A percentile compares a stretch with the other conserved stretches of the same genome.
phyloP scores from a whole-genome alignment of 2,113 vertebrate species.

The Amazona vittata region DNA sequence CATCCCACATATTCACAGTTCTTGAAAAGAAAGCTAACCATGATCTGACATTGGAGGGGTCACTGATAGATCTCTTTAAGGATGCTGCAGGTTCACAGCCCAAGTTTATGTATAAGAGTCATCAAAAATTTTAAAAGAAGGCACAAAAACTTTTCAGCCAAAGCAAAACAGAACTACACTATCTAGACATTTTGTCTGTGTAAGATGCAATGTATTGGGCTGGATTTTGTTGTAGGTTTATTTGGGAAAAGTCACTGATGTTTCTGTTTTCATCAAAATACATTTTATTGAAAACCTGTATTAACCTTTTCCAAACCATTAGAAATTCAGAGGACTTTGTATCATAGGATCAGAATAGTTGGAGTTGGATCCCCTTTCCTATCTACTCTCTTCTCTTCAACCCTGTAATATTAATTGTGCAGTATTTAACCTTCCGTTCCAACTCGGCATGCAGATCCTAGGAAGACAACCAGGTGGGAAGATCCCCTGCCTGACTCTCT shows the following conservation, averaged over 20 bases:
- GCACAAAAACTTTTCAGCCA: not conserved
- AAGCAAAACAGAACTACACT: not conserved
- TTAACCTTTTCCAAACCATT: not conserved
- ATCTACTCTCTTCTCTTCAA: not conserved
- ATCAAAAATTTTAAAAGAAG: not conserved
- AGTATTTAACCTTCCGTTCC: too few species aligned
- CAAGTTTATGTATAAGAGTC: fast-evolving
- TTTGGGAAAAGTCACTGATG: not conserved
- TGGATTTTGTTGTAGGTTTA: not conserved
- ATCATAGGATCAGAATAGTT: not conserved
- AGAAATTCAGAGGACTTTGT: not conserved
- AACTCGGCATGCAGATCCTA: not conserved
- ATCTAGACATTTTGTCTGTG: not conserved
- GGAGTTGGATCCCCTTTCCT: too few species aligned
- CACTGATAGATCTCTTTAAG: fast-evolving
- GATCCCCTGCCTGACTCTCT: not conserved
- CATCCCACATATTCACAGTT: too few species aligned
- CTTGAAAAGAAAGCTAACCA: not conserved
- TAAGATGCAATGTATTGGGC: not conserved
- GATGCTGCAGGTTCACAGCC: not conserved
- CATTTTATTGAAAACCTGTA: not conserved
- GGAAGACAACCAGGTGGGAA: not conserved
- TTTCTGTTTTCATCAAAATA: not conserved
- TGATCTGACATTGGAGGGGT: not conserved
- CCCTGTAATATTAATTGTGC: fast-evolving